These are phyloP conservation scores for Apostichopus leukothele DNA, from an alignment of 53 echinoderm and acorn worm genomes.

Conservation along the genomic window DNA sequence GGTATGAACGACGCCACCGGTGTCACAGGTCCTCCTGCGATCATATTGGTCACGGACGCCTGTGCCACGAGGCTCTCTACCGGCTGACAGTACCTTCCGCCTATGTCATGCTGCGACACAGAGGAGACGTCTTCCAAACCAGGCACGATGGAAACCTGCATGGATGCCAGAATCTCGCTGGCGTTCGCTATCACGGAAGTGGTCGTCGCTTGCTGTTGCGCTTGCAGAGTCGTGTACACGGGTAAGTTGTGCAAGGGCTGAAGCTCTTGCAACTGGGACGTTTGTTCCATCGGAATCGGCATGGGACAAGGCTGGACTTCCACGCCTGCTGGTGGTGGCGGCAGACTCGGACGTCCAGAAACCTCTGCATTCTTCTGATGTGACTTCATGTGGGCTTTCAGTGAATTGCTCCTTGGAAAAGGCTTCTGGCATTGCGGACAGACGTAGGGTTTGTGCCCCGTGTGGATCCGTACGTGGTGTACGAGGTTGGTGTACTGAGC, in stretches of 20 bases:
- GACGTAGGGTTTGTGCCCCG: slow-evolving; percentile 31
- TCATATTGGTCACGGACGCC: slow-evolving; percentile 15
- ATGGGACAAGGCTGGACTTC: neutral
- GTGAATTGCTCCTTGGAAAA: slow-evolving; percentile 39
- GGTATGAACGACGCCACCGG: slow-evolving; percentile 27
- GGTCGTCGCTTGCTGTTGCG: neutral
- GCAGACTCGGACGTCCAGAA: neutral
- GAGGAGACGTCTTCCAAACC: slow-evolving; percentile 17
- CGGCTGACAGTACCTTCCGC: slow-evolving; percentile 14
- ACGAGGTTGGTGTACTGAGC: slow-evolving; percentile 40
- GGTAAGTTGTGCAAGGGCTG: neutral
- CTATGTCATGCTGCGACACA: slow-evolving; percentile 13
- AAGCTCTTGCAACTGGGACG: neutral
- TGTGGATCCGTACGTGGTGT: slow-evolving; percentile 38
- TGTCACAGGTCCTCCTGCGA: slow-evolving; percentile 1
- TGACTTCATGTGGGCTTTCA: slow-evolving; percentile 35
- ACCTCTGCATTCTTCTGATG: slow-evolving; percentile 5
- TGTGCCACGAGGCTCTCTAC: slow-evolving; percentile 10
- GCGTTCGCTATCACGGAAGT: slow-evolving; percentile 14
- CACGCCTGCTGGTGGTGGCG: neutral
- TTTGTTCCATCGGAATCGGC: neutral
- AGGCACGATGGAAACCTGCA: neutral
- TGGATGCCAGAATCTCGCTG: slow-evolving; percentile 28
- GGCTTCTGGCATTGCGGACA: slow-evolving; percentile 25
- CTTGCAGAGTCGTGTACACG: neutral